phyloP scores from a whole-genome alignment of 1,140 invertebrate genomes.

The Drosophila cardini region DNA sequence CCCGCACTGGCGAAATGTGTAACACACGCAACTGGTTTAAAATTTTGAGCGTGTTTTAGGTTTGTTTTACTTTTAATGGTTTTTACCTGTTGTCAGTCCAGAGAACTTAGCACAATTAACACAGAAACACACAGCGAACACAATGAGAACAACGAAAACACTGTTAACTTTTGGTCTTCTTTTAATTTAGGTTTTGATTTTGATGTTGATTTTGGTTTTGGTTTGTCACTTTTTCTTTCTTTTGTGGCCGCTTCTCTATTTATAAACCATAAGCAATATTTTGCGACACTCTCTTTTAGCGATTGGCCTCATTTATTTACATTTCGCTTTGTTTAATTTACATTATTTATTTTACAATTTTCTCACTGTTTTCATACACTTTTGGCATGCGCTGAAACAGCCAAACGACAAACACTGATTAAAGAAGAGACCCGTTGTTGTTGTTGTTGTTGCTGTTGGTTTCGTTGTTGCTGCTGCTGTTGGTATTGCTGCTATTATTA shows the following conservation, averaged over 20 bases:
- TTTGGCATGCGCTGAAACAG: slow-evolving; percentile 54
- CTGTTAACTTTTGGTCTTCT: slow-evolving; percentile 21
- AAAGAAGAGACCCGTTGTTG: slow-evolving; percentile 38
- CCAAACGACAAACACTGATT: slow-evolving; percentile 32
- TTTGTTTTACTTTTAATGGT: slow-evolving; percentile 24
- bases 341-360: slow-evolving; percentile 49
- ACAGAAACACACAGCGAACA: slow-evolving; percentile 6
- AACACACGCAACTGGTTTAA: slow-evolving; percentile 68
- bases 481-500: slow-evolving; percentile 19
- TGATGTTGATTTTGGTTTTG: slow-evolving; percentile 18
- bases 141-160: slow-evolving; percentile 11
- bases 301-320: slow-evolving; percentile 70
- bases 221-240: slow-evolving; percentile 67
- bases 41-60: slow-evolving; percentile 20
- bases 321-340: slow-evolving; percentile 56
- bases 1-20: slow-evolving; percentile 65
- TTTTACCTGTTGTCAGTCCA: slow-evolving; percentile 46
- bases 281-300: slow-evolving; percentile 50
- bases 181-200: slow-evolving; percentile 29
- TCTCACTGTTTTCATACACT: slow-evolving; percentile 50
- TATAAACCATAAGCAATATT: slow-evolving; percentile 70
- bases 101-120: slow-evolving; percentile 12
- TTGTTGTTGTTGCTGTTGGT: slow-evolving; percentile 32
- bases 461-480: slow-evolving; percentile 17
- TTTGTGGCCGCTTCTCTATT: slow-evolving; percentile 45